Evolutionary conservation across 1,140 invertebrate species (phyloP).

Genomic region (Sitobion miscanthi): DNA sequence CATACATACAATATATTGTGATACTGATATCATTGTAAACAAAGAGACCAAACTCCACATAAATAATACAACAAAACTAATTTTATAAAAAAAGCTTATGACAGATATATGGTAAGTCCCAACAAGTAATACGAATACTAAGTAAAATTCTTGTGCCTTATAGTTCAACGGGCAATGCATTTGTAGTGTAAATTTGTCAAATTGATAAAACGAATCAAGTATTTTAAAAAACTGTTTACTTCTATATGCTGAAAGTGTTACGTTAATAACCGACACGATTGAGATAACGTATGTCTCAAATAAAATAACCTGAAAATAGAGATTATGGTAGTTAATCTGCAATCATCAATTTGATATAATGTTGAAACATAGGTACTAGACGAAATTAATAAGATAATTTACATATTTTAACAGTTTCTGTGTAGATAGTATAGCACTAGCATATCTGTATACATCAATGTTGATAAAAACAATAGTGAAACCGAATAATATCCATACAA

Average conservation of each 20-base stretch:
- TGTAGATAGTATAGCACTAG: too few relatives aligned
- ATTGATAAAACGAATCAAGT: background rate
- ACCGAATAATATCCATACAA: background rate
- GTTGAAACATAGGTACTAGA: background rate
- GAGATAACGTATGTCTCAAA: background rate
- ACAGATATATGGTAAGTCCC: background rate
- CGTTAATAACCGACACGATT: background rate
- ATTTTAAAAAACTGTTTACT: background rate
- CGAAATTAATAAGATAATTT: background rate
- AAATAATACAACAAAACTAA: background rate
- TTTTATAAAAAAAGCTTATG: accelerated
- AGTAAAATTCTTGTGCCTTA: background rate
- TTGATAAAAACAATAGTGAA: background rate
- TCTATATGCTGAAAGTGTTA: background rate
- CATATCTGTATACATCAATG: accelerated
- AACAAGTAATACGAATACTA: background rate
- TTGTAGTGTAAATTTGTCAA: background rate
- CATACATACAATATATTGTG: background rate
- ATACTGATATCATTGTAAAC: background rate
- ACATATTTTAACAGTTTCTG: background rate
- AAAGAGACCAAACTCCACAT: background rate
- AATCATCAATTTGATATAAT: background rate
- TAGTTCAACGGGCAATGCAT: background rate
- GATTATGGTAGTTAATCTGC: background rate
- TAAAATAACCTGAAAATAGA: background rate